A percentile compares a stretch with the other conserved stretches of the same genome.
Evolutionary conservation across 2,888 invertebrate genomes (phyloP).

Genomic region (Andrena praecox): DNA sequence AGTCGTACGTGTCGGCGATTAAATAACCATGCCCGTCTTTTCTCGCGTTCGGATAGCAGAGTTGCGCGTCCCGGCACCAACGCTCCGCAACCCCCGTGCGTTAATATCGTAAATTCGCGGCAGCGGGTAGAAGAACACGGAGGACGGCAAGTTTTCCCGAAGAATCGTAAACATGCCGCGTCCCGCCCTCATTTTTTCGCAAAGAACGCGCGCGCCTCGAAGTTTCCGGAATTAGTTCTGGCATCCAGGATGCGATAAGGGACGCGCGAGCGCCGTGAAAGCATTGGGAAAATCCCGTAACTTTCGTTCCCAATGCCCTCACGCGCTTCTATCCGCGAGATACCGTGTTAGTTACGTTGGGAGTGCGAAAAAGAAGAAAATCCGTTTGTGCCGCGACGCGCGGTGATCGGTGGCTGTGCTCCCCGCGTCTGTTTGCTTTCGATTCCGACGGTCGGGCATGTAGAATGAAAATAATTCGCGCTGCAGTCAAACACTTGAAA

Average conservation of each 20-base stretch:
- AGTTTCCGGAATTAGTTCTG: conserved; percentile 62
- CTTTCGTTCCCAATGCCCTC: conserved; percentile 47
- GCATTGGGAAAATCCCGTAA: conserved; percentile 45
- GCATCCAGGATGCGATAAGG: conserved; percentile 47
- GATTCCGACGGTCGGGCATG: background rate
- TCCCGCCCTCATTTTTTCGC: background rate
- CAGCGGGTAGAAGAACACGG: background rate
- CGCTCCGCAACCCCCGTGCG: conserved; percentile 36
- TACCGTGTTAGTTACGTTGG: conserved; percentile 37
- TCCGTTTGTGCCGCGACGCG: background rate
- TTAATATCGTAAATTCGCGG: conserved; percentile 52
- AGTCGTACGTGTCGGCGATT: conserved; percentile 35
- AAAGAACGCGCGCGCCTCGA: conserved; percentile 21
- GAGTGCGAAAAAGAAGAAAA: background rate
- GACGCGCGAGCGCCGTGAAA: conserved; percentile 43
- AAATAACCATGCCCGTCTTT: conserved; percentile 27
- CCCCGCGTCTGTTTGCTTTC: background rate
- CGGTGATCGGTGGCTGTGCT: background rate
- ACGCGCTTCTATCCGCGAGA: conserved; percentile 13
- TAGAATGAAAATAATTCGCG: conserved; percentile 3
- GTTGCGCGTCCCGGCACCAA: conserved; percentile 6
- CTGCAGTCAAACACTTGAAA: conserved; percentile 2
- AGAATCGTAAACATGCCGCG: conserved; percentile 44
- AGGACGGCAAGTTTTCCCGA: conserved; percentile 31
- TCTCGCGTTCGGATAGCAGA: conserved; percentile 3